Conservation (phyloP, 2,113 vertebrate genomes). For the Barnardius zonarius region DNA sequence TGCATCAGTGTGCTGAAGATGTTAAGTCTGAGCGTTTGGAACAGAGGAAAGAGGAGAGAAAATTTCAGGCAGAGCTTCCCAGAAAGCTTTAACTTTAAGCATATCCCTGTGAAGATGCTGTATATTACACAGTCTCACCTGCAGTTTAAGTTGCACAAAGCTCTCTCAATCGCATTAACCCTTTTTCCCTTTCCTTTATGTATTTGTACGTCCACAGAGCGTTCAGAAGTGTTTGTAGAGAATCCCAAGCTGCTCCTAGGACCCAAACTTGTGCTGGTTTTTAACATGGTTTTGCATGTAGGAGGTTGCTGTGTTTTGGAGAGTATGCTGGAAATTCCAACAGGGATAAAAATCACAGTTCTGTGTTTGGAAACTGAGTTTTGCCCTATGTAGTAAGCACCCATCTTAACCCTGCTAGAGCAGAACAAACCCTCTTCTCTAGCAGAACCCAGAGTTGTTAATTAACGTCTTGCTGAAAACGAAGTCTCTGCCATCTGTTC, state of each 20-base stretch:
- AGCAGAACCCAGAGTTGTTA: slow-evolving; percentile 32
- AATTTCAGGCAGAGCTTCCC: neutral
- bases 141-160: neutral
- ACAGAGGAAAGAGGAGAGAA: neutral
- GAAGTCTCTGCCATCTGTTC: slow-evolving; percentile 65
- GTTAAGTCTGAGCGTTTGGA: neutral
- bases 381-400: neutral
- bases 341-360: neutral
- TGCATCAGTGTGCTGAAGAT: neutral
- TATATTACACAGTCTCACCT: neutral
- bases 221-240: neutral
- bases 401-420: neutral
- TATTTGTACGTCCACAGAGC: neutral
- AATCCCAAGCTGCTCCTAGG: neutral
- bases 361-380: neutral
- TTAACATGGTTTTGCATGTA: neutral
- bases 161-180: neutral
- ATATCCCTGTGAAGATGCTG: neutral
- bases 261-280: neutral
- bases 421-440: neutral
- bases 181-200: neutral
- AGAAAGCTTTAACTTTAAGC: neutral
- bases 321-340: neutral
- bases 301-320: neutral
- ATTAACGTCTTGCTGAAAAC: slow-evolving; percentile 49